Evolutionary conservation across 2,113 vertebrate species (phyloP).

Genomic region (Diphyllodes magnificus): DNA sequence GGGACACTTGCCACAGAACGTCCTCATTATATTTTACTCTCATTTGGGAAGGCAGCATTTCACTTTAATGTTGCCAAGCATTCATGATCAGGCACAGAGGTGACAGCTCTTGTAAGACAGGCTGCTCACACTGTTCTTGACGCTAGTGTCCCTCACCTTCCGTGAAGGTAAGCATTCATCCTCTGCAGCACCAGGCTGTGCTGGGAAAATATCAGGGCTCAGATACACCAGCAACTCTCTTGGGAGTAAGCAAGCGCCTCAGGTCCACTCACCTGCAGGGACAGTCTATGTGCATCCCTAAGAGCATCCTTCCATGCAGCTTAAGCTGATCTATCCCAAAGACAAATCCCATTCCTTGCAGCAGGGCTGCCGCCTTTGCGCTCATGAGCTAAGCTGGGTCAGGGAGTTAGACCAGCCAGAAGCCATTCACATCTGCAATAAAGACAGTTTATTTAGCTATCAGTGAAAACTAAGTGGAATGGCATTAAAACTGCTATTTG

Average conservation of each 20-base stretch:
- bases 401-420: not conserved
- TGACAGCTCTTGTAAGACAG: not conserved
- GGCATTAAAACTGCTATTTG: not conserved
- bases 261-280: not conserved
- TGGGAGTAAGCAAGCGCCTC: not conserved
- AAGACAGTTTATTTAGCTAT: not conserved
- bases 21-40: not conserved
- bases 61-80: not conserved
- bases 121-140: not conserved
- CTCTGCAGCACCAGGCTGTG: not conserved
- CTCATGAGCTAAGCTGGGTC: not conserved
- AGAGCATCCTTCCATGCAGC: not conserved
- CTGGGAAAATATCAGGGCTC: not conserved
- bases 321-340: not conserved
- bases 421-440: not conserved
- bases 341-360: not conserved
- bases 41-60: not conserved
- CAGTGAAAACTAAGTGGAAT: not conserved
- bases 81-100: not conserved
- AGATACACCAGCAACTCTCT: not conserved
- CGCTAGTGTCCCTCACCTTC: not conserved
- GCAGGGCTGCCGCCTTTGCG: not conserved
- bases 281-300: not conserved
- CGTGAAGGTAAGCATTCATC: not conserved
- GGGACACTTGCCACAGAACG: not conserved